Conservation (phyloP, 2,888 invertebrate species). For the Julus scandinavius region DNA sequence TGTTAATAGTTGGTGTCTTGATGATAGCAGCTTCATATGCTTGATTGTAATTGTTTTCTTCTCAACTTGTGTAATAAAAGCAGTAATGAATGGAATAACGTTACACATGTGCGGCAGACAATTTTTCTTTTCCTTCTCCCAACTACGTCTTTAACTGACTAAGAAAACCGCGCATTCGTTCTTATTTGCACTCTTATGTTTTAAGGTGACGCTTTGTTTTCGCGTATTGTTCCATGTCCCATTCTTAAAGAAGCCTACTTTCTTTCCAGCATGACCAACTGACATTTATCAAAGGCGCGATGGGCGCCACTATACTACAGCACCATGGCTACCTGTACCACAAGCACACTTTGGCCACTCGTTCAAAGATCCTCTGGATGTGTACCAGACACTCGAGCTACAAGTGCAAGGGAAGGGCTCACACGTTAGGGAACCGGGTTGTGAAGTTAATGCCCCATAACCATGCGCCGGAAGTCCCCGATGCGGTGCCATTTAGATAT, state of each 20-base stretch:
- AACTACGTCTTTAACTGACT: too few species aligned
- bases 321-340: conserved; percentile 43
- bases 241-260: neutral
- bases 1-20: too few species aligned
- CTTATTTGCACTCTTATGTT: conserved; percentile 9
- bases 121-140: too few species aligned
- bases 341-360: conserved; percentile 35
- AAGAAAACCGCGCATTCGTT: neutral
- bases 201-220: neutral
- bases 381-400: conserved; percentile 29
- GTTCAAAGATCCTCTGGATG: conserved; percentile 43
- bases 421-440: neutral
- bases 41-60: too few species aligned
- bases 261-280: neutral
- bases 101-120: too few species aligned
- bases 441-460: conserved; percentile 21
- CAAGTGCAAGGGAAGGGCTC: conserved; percentile 46
- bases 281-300: conserved; percentile 24
- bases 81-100: too few species aligned
- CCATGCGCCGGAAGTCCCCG: conserved; percentile 14
- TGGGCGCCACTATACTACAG: conserved; percentile 27
- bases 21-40: too few species aligned
- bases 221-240: neutral
- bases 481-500: neutral
- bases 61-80: too few species aligned